Evolutionary conservation across 35 echinoderm and acorn worm species (phyloP).

Genomic region (Strongylocentrotus purpuratus): DNA sequence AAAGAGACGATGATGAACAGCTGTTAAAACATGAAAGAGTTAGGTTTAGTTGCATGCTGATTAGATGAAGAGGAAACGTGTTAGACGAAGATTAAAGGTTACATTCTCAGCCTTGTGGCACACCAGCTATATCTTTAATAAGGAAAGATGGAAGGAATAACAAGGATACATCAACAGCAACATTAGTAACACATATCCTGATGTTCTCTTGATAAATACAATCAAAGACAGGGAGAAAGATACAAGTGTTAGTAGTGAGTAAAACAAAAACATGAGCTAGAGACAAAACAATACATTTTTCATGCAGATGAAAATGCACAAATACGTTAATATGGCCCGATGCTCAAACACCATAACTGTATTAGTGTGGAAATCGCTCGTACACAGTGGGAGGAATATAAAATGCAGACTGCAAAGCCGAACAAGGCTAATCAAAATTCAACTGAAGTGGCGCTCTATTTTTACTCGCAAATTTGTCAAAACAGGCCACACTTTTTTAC

Average conservation of each 20-base stretch:
- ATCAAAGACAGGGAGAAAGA: neutral
- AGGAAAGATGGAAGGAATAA: neutral
- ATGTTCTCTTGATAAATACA: neutral
- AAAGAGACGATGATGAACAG: neutral
- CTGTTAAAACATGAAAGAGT: neutral
- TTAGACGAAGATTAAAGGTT: neutral
- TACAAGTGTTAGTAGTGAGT: neutral
- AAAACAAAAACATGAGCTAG: neutral
- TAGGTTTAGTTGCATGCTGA: neutral
- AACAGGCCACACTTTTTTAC: too few species aligned
- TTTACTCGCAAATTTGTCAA: too few species aligned
- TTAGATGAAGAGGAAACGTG: neutral
- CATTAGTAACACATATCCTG: neutral
- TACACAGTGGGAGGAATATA: neutral
- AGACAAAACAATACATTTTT: neutral
- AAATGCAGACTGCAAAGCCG: neutral
- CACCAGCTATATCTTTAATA: neutral
- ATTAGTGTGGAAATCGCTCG: neutral
- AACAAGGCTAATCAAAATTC: neutral
- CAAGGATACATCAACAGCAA: neutral
- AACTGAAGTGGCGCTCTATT: too few species aligned
- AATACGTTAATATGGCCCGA: neutral
- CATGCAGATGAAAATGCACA: neutral
- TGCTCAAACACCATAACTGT: neutral
- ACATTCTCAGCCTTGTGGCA: neutral